Percentiles rank a stretch among this genome's conserved stretches.
Evolutionary conservation across 2,113 vertebrate genomes (phyloP).

Genomic region (Trogon melanurus): DNA sequence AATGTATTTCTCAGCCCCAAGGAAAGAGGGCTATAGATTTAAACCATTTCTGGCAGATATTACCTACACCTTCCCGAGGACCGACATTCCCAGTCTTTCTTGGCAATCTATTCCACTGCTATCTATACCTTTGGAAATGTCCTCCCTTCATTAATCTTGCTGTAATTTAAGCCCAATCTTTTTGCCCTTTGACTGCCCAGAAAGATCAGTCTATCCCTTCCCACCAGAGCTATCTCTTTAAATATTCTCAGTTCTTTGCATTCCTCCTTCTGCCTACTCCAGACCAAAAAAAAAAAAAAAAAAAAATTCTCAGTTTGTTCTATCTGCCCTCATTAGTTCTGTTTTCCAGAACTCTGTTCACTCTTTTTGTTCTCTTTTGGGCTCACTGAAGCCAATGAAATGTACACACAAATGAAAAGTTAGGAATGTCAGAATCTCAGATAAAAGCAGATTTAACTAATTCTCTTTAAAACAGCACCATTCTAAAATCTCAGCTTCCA

Average conservation of each 20-base stretch:
- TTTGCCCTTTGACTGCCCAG: not conserved
- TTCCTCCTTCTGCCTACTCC: not conserved
- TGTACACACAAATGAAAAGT: not conserved
- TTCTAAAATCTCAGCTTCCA: not conserved
- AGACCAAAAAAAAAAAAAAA: not conserved
- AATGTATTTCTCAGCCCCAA: not conserved
- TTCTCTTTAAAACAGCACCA: not conserved
- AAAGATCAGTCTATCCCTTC: not conserved
- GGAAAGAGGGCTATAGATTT: not conserved
- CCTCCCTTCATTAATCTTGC: not conserved
- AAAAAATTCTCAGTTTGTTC: not conserved
- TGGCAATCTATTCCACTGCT: not conserved
- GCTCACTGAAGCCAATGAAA: not conserved
- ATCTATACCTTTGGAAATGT: not conserved
- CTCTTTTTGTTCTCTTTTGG: not conserved
- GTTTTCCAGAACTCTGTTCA: not conserved
- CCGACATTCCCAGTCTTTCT: not conserved
- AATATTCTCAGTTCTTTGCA: not conserved
- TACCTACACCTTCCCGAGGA: not conserved
- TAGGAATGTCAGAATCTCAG: not conserved
- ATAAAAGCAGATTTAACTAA: not conserved
- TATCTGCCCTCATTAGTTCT: not conserved
- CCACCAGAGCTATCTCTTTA: not conserved
- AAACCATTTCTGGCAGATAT: not conserved
- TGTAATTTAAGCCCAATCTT: not conserved